Conservation (phyloP, 2,888 invertebrate genomes). For the Molanna angustata region DNA sequence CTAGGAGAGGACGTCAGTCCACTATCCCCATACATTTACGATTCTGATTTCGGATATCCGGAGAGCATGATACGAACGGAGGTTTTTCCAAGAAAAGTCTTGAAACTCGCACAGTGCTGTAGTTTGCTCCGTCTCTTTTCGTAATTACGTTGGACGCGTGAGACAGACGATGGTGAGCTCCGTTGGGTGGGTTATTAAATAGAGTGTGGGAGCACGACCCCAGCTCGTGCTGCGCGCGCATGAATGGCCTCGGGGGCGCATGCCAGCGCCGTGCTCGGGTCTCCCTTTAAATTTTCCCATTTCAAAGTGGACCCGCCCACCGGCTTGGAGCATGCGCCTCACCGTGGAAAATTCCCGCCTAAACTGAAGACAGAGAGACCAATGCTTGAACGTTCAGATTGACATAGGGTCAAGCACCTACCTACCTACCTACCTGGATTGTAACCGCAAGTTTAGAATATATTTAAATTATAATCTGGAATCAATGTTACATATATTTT, state of each 20-base stretch:
- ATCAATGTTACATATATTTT: too few species aligned
- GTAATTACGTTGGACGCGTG: too few species aligned
- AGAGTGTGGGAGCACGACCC: constrained; percentile 22
- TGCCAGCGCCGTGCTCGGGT: constrained; percentile 6
- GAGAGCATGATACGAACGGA: constrained; percentile 8
- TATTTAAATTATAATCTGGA: too few species aligned
- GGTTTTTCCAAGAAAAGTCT: not conserved
- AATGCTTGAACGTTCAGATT: too few species aligned
- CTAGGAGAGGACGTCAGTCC: not conserved
- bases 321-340: not conserved
- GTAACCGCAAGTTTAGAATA: too few species aligned
- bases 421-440: too few species aligned
- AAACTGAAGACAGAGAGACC: too few species aligned
- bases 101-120: not conserved
- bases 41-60: not conserved
- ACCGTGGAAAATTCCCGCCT: constrained; percentile 4
- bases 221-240: constrained; percentile 24
- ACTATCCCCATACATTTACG: constrained; percentile 12
- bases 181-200: not conserved
- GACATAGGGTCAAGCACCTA: too few species aligned
- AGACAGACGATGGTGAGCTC: not conserved
- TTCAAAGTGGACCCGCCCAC: not conserved
- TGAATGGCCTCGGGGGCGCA: constrained; percentile 26
- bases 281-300: not conserved
- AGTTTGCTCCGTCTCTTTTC: too few species aligned